Base-by-base conservation (phyloP, 2,113 vertebrate genomes). In the Scalopus aquaticus region DNA sequence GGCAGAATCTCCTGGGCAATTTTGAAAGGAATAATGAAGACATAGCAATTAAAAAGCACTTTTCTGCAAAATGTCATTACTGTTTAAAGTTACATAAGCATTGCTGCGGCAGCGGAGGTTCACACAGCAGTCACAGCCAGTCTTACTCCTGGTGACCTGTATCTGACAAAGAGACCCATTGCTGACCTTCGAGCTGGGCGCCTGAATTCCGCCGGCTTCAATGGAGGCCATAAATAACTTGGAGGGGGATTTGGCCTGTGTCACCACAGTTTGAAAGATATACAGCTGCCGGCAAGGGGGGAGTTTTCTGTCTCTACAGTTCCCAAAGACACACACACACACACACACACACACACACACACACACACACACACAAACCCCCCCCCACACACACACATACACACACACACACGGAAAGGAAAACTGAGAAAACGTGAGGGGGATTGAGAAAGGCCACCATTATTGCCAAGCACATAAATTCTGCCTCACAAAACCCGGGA, bases 21-120 rank as follows among this genome's bases (percentile, higher is more conserved):
- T 96, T 96, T 93, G 84, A 97, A 96, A 95, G 81, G 96, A 97
- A 97, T 96, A 97, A 97, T 97, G 97, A 97, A 97, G 97, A 97
- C 97, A 80, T 86, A 95, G 97, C 97, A 97, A 97, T 97, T 97
- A 97, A 96, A 96, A 96, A 97, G 96, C 97, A 97, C 97, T 97
- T 97, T 96, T 95, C 96, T 97, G 96, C 73, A 91, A 97, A 97
- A 97, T 97, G 97, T 96, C 97, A 97, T 97, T 94, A 96, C 97
- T 95, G 91, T 97, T 96, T 92, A 94, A 97, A 96, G 96, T 97
- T 96, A 96, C 85, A 95, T 93, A 97, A 97, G 81, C 96, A 94
- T 95, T 95, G 95, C 95, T 82, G 85, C 74, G 0, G 88, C 88
- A 89, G 93, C 51, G 74, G 95, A 95, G 95, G 95, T 96, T 97